phyloP scores from a whole-genome alignment of 2,113 vertebrate genomes.

The Suricata suricatta region DNA sequence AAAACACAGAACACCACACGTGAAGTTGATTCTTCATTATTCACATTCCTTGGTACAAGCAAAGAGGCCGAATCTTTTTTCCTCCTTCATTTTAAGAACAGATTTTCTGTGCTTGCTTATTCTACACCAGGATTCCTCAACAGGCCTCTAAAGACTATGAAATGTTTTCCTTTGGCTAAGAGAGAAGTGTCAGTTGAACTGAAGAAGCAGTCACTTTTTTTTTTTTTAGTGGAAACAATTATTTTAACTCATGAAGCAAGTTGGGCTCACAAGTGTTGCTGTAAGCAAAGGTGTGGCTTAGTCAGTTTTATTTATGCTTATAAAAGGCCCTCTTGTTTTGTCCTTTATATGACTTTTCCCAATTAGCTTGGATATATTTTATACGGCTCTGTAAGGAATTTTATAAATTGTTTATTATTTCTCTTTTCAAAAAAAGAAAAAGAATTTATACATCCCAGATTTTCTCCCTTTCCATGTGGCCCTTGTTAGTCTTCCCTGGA shows the following conservation, averaged over 20 bases:
- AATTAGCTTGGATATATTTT: slow-evolving; percentile 50
- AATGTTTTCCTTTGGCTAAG: background rate
- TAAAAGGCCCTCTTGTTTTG: slow-evolving; percentile 18
- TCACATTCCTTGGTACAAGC: background rate
- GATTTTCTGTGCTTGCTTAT: background rate
- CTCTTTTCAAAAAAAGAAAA: slow-evolving; percentile 50
- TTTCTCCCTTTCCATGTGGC: background rate
- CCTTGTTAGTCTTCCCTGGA: slow-evolving; percentile 47
- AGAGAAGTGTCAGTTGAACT: background rate
- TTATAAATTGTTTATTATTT: slow-evolving; percentile 59
- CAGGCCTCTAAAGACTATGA: background rate
- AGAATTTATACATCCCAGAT: slow-evolving; percentile 17
- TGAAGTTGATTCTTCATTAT: background rate
- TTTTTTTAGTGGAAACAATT: background rate
- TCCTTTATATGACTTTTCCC: slow-evolving; percentile 58
- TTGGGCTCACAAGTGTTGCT: background rate
- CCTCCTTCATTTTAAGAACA: background rate
- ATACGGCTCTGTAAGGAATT: background rate
- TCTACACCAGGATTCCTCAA: background rate
- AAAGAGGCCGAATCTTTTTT: background rate
- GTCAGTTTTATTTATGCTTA: slow-evolving; percentile 22
- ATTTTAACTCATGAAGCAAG: slow-evolving; percentile 5
- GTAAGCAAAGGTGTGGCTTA: background rate
- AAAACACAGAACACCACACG: background rate
- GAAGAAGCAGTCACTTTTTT: background rate